A percentile compares a stretch with the other conserved stretches of the same genome.
Conservation (phyloP, 2,797 vertebrate genomes). For the Chlorospingus flavigularis region DNA sequence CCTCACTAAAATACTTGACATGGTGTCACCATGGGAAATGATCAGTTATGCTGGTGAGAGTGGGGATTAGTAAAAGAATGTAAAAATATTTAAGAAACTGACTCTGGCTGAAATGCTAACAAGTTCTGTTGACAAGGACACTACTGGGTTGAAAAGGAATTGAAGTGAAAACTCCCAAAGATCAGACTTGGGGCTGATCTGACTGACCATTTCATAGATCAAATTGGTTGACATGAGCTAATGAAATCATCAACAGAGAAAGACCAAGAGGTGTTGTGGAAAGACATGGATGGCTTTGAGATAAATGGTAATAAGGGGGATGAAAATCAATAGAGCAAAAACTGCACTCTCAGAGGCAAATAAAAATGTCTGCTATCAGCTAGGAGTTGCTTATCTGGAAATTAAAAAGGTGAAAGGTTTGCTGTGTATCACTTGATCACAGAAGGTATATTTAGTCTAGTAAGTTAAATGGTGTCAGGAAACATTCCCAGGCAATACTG, state of each 20-base stretch:
- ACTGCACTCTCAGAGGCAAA: background rate
- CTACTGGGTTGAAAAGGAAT: background rate
- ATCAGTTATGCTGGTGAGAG: background rate
- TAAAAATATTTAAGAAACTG: background rate
- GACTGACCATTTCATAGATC: background rate
- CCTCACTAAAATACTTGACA: background rate
- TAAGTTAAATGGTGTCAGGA: conserved; percentile 2
- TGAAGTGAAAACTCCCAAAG: background rate
- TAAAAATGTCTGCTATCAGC: conserved; percentile 7
- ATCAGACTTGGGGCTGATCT: background rate
- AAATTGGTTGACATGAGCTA: background rate
- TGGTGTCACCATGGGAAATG: conserved; percentile 2
- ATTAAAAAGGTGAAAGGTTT: background rate
- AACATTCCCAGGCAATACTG: background rate
- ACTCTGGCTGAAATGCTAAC: background rate
- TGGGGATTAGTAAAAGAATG: conserved; percentile 21
- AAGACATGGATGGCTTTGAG: conserved; percentile 12
- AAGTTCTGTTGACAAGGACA: background rate
- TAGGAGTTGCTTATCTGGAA: conserved; percentile 10
- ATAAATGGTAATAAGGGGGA: conserved; percentile 14
- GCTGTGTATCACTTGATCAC: background rate
- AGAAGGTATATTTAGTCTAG: background rate
- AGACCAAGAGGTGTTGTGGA: conserved; percentile 3
- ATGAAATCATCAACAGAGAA: background rate
- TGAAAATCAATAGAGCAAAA: conserved; percentile 40